Base-by-base conservation (phyloP, 2,113 vertebrate genomes). In the human region DNA sequence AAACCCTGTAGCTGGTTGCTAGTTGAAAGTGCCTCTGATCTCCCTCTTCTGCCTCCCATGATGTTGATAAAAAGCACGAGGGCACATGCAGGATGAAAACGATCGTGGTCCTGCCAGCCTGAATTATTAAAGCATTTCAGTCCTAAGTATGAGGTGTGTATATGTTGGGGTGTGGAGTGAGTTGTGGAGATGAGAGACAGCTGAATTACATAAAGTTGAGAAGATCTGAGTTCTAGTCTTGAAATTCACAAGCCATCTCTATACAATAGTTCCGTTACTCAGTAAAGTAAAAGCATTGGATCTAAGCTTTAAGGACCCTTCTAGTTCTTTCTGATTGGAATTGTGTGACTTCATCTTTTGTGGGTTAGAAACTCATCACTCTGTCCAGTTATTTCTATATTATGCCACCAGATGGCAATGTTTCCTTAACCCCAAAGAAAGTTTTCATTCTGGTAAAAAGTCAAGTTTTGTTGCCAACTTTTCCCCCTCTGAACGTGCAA, bases 341-440 rank as follows among this genome's bases (percentile, higher is more conserved):
- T 82, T 84, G 38, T 89, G 32, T 11, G 48, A 72, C 12, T 35
- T 75, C 3, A 52, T 16, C 22, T 48, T 22, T 22, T 30, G 40
- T 6, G 38, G 38, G 55, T 50, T 22, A 52, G 84, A 52, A 30
- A 5, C 22, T 18, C 5, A 20, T 79, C 35, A 2, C 20, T 72
- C 48, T 64, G 43, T 75, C 52, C 73, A 22, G 82, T 94, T 79
- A 89, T 93, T 90, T 82, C 38, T 57, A 5, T 10, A 25, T 0
- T 3, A 52, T 0, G 92, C 98, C 99, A 98, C 94, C 52, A 98
- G 99, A 95, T 98, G 98, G 99, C 96, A 85, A 95, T 96, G 93
- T 92, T 98, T 96, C 93, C 85, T 52, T 97, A 97, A 68, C 73
- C 48, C 95, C 97, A 78, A 80, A 18, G 17, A 76, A 20, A 43